These are phyloP conservation scores for Plestiodon gilberti DNA, from an alignment of 2,113 vertebrate species.

Conservation along the genomic window DNA sequence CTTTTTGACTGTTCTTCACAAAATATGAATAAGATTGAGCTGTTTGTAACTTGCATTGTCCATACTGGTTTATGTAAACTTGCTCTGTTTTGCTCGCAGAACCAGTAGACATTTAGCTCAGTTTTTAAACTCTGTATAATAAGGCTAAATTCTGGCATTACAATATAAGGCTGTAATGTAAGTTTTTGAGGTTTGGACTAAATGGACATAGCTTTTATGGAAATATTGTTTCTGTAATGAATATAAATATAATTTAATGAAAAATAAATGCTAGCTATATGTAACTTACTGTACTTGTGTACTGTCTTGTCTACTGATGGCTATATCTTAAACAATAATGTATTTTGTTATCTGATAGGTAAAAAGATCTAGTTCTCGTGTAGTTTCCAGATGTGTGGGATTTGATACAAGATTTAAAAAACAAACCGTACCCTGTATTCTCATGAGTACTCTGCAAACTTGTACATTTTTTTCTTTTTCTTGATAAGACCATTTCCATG, in stretches of 20 bases:
- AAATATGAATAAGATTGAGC: constrained; percentile 54
- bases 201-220: constrained; percentile 7
- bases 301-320: constrained; percentile 34
- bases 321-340: constrained; percentile 34
- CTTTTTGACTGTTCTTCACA: constrained; percentile 69
- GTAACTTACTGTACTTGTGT: neutral
- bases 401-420: constrained; percentile 1
- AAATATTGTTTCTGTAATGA: constrained; percentile 17
- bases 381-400: constrained; percentile 29
- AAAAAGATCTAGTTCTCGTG: constrained; percentile 38
- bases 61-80: constrained; percentile 41
- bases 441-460: constrained; percentile 35
- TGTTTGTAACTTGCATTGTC: constrained; percentile 39
- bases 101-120: constrained; percentile 36
- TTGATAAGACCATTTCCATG: constrained; percentile 95
- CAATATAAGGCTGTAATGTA: rapidly evolving
- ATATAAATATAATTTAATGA: constrained; percentile 40
- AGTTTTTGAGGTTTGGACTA: rapidly evolving
- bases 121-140: constrained; percentile 38
- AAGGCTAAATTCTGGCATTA: constrained; percentile 15
- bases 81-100: constrained; percentile 28
- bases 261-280: constrained; percentile 1
- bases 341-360: constrained; percentile 33
- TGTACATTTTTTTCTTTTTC: constrained; percentile 60
- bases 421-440: constrained; percentile 12